Evolutionary conservation across 2,888 invertebrate species (phyloP).

Genomic region (Diloba caeruleocephala): DNA sequence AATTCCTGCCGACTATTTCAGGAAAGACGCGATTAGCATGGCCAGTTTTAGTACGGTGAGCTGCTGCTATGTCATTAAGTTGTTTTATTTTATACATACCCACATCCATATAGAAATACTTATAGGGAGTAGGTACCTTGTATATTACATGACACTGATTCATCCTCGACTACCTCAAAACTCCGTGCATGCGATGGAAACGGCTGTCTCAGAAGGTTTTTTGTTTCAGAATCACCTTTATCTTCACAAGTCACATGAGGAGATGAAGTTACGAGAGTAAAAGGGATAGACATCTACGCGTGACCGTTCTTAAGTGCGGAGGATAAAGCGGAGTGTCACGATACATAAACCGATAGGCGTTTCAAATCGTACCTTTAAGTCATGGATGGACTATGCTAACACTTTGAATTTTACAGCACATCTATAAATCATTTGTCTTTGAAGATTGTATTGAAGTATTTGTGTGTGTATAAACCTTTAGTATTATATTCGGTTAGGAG

Average conservation of each 20-base stretch:
- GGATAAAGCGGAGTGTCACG: conserved; percentile 70
- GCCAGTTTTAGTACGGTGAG: conserved; percentile 63
- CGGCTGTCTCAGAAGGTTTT: conserved; percentile 44
- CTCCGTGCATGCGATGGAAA: conserved; percentile 60
- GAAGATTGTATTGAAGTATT: conserved; percentile 55
- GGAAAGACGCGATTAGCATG: conserved; percentile 74
- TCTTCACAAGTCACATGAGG: conserved; percentile 50
- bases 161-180: conserved; percentile 49
- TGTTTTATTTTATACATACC: conserved; percentile 50
- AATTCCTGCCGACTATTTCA: conserved; percentile 82
- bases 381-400: conserved; percentile 35
- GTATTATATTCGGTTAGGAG: conserved; percentile 54
- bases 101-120: conserved; percentile 46
- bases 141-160: conserved; percentile 62
- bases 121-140: conserved; percentile 19
- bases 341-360: conserved; percentile 59
- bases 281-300: conserved; percentile 65
- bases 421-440: conserved; percentile 65
- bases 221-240: conserved; percentile 57
- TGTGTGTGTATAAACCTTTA: conserved; percentile 54
- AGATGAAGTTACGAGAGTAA: conserved; percentile 61
- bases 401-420: conserved; percentile 49
- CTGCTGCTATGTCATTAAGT: conserved; percentile 55
- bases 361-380: conserved; percentile 52
- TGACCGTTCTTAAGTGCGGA: conserved; percentile 69